phyloP scores from a whole-genome alignment of 2,113 vertebrate genomes.

The Platysteira castanea region DNA sequence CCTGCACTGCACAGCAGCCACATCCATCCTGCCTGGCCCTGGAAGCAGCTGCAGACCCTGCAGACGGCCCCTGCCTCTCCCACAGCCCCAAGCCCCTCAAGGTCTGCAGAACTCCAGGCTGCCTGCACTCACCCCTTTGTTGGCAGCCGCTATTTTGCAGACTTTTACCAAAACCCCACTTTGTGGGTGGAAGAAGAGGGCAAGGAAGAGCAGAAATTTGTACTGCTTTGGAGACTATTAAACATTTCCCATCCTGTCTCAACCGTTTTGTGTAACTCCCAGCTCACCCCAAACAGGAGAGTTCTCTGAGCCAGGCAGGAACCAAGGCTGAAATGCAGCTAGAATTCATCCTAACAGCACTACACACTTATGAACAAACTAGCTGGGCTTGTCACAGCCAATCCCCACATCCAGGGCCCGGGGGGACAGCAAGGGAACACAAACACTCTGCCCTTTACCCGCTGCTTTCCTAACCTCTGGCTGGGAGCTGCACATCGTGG shows the following conservation, averaged over 20 bases:
- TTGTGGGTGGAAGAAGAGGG: not conserved
- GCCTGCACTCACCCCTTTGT: not conserved
- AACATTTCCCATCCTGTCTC: not conserved
- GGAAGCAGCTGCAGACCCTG: not conserved
- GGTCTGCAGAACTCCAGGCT: not conserved
- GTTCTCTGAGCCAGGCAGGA: not conserved
- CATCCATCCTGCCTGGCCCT: not conserved
- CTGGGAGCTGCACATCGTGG: not conserved
- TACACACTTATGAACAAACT: not conserved
- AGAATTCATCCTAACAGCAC: not conserved
- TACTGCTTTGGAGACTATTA: not conserved
- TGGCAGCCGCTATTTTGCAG: not conserved
- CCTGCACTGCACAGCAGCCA: not conserved
- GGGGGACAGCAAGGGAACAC: not conserved
- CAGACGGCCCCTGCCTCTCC: not conserved
- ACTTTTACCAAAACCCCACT: not conserved
- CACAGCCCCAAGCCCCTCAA: not conserved
- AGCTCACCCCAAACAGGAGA: not conserved
- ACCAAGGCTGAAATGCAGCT: not conserved
- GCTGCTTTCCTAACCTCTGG: not conserved
- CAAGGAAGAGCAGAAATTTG: not conserved
- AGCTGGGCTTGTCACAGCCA: not conserved
- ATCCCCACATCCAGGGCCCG: not conserved
- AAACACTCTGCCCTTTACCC: not conserved
- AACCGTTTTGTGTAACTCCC: rapidly evolving